Evolutionary conservation across 2,888 invertebrate species (phyloP).

Genomic region (Campoplex capitator): DNA sequence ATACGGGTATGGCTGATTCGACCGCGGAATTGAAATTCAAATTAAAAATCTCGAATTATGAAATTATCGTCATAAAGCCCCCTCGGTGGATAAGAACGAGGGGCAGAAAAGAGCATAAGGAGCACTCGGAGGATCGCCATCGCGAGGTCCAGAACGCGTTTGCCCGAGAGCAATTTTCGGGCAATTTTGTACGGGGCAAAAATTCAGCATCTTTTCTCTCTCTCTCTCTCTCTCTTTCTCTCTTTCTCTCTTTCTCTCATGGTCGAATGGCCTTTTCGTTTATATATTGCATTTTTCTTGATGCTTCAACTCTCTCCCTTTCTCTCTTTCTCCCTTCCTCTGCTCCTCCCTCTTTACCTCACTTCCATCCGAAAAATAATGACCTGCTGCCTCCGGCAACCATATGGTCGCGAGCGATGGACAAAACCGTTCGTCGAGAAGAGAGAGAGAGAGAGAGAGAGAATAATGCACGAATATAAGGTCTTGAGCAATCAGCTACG

Average conservation of each 20-base stretch:
- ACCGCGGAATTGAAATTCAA: conserved; percentile 82
- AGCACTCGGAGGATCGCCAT: conserved; percentile 32
- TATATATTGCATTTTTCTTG: conserved; percentile 60
- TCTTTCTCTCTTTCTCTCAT: conserved; percentile 54
- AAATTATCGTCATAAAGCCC: conserved; percentile 78
- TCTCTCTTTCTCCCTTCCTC: conserved; percentile 54
- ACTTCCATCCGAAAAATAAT: conserved; percentile 77
- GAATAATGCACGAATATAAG: conserved; percentile 42
- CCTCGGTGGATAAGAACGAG: conserved; percentile 28
- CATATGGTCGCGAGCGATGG: conserved; percentile 80
- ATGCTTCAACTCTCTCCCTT: conserved; percentile 26
- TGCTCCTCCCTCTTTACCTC: conserved; percentile 52
- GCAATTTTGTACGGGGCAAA: conserved; percentile 79
- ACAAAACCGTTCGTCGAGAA: conserved; percentile 59
- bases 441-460: conserved; percentile 39
- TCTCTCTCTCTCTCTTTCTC: conserved; percentile 54
- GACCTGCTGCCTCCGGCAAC: conserved; percentile 81
- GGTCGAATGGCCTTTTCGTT: conserved; percentile 49
- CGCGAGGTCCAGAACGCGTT: conserved; percentile 37
- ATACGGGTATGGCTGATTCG: conserved; percentile 52
- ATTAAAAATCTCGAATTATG: conserved; percentile 83
- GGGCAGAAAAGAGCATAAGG: conserved; percentile 19
- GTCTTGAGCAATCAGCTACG: conserved; percentile 24
- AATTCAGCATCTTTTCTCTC: conserved; percentile 52
- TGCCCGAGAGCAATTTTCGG: conserved; percentile 80